Percentiles rank a stretch among this genome's conserved stretches.
Evolutionary conservation across 1,140 invertebrate species (phyloP).

Genomic region (Drosophila takahashii): DNA sequence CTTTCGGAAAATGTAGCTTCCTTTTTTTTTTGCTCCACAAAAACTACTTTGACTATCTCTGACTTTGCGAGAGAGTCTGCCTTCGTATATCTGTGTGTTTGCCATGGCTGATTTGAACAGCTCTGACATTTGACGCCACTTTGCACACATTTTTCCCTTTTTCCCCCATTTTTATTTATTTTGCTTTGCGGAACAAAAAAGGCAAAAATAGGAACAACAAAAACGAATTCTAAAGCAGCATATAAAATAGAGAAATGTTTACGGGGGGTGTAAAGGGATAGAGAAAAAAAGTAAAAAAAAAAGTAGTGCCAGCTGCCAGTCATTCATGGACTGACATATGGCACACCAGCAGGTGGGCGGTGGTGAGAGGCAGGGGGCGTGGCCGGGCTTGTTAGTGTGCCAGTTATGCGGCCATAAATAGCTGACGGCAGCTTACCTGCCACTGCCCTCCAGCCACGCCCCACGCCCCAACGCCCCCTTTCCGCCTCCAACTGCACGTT

Average conservation of each 20-base stretch:
- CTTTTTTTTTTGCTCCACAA: conserved; percentile 17
- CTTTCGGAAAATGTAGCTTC: conserved; percentile 66
- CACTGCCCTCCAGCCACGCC: conserved; percentile 10
- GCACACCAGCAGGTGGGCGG: conserved; percentile 28
- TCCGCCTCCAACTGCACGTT: conserved; percentile 49
- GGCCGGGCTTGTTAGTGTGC: conserved; percentile 60
- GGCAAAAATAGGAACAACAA: conserved; percentile 28
- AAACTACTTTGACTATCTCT: conserved; percentile 42
- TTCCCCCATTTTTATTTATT: conserved; percentile 36
- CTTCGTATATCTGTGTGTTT: conserved; percentile 34
- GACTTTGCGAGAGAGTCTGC: background rate
- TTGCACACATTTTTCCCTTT: conserved; percentile 44
- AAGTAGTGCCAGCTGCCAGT: conserved; percentile 47
- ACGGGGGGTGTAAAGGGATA: conserved; percentile 4
- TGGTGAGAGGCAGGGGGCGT: conserved; percentile 13
- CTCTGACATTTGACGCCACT: conserved; percentile 80
- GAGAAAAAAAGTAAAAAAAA: background rate
- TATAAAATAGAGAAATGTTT: conserved; percentile 62
- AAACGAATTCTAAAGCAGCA: conserved; percentile 56
- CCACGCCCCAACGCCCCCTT: background rate
- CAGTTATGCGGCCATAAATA: conserved; percentile 78
- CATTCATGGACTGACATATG: conserved; percentile 75
- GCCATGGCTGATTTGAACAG: conserved; percentile 70
- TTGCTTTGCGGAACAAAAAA: conserved; percentile 37
- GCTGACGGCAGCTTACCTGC: conserved; percentile 55